Evolutionary conservation across 2,888 invertebrate species (phyloP).

Genomic region (Acanthosepion pharaonis): DNA sequence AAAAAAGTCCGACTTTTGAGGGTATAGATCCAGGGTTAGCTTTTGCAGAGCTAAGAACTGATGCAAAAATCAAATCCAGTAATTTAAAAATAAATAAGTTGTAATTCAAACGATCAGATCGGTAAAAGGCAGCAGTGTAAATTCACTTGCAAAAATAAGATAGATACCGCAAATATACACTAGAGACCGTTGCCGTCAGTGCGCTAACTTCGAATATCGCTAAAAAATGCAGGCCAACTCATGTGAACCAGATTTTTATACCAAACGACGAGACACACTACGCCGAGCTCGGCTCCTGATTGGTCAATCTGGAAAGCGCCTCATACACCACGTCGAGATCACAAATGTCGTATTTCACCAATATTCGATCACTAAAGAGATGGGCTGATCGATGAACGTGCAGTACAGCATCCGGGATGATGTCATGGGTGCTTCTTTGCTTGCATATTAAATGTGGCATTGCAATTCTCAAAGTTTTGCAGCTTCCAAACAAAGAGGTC

Average conservation of each 20-base stretch:
- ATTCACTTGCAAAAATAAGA: not conserved
- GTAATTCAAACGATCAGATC: not conserved
- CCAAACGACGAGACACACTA: not conserved
- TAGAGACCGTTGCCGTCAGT: not conserved
- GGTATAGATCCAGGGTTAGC: conserved; percentile 33
- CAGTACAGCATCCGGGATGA: not conserved
- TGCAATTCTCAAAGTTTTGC: not conserved
- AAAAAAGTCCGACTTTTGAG: not conserved
- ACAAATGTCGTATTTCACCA: not conserved
- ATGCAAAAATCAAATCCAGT: not conserved
- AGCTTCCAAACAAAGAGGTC: not conserved
- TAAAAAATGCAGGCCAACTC: not conserved
- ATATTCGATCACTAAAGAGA: not conserved
- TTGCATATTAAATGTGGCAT: not conserved
- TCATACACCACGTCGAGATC: not conserved
- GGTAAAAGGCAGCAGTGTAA: not conserved
- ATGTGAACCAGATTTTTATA: not conserved
- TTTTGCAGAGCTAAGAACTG: conserved; percentile 12
- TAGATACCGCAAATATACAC: not conserved
- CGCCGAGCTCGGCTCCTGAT: not conserved
- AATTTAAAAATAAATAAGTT: not conserved
- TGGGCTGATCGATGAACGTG: not conserved
- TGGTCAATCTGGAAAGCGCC: not conserved
- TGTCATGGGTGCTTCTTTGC: not conserved
- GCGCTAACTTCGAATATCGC: not conserved